Conservation (phyloP, 2,113 vertebrate species). For the Stercorarius parasiticus region DNA sequence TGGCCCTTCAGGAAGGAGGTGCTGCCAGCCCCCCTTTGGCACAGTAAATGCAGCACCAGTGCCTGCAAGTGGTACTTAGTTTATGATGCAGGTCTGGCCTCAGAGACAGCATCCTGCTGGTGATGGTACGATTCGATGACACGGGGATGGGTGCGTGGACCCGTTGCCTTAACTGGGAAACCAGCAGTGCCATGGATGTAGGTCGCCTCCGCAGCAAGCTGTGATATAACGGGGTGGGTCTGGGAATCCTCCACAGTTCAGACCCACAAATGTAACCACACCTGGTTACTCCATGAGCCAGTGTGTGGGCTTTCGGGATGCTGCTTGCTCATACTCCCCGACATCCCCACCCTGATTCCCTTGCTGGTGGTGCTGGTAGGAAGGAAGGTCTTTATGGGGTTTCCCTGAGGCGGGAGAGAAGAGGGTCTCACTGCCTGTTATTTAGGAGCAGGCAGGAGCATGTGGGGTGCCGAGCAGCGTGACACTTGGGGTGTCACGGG, state of each 20-base stretch:
- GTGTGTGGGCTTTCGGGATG: background rate
- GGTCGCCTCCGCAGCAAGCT: background rate
- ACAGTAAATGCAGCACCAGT: background rate
- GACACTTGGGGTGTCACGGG: background rate
- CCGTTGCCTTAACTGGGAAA: background rate
- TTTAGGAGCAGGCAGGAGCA: background rate
- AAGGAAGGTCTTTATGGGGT: background rate
- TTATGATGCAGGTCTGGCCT: background rate
- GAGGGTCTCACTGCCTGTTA: background rate
- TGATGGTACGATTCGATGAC: background rate
- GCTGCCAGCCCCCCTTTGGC: background rate
- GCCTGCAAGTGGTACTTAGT: background rate
- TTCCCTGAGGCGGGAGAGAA: background rate
- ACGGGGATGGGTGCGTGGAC: background rate
- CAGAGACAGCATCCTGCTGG: background rate
- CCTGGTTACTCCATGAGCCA: background rate
- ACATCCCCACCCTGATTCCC: background rate
- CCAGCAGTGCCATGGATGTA: background rate
- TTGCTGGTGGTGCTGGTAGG: background rate
- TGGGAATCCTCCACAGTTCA: background rate
- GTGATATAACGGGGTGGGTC: slow-evolving; percentile 11
- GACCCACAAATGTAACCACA: background rate
- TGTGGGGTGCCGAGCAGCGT: background rate
- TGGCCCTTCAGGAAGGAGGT: background rate
- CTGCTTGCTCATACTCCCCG: rapidly evolving